Evolutionary conservation across 2,888 invertebrate genomes (phyloP), one percentile per base, ranked within the genome.

Genomic region (Griposia aprilina): DNA sequence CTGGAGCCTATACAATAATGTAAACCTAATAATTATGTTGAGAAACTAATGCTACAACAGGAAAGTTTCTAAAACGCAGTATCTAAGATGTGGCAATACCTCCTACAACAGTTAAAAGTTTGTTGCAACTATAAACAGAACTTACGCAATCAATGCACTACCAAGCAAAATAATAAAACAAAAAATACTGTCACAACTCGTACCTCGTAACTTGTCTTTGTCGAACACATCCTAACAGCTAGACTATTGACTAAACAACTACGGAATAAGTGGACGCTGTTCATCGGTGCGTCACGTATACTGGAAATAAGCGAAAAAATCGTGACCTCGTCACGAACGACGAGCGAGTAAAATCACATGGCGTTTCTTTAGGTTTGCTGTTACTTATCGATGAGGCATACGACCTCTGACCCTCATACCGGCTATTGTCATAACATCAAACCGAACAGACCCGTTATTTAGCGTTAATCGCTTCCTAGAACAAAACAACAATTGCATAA

Each of bases 161-260:
- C 66, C 36, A 69, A 68, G 57, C 36, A 72, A 81, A 67, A 45
- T 78, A 72, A 60, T 69, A 41, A 45, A 69, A 66, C 20, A 81
- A 67, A 50, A 74, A 65, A 36, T 57, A 69, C 57, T 48, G 30
- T 89, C 85, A 74, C 89, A 95, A 95, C 93, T 95, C 95, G 76
- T 92, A 96, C 96, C 94, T 96, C 96, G 78, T 96, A 96, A 63
- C 91, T 92, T 70, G 83, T 88, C 59, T 92, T 93, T 15, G 90
- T 88, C 1, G 95, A 93, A 86, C 91, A 92, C 96, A 96, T 96
- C 84, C 93, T 96, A 59, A 87, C 50, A 71, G 87, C 73, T 86
- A 91, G 76, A 90, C 89, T 94, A 91, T 81, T 87, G 84, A 89
- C 92, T 92, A 93, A 77, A 86, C 88, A 87, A 92, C 91, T 90